phyloP scores from a whole-genome alignment of 2,797 vertebrate species.

The Decapterus maruadsi region DNA sequence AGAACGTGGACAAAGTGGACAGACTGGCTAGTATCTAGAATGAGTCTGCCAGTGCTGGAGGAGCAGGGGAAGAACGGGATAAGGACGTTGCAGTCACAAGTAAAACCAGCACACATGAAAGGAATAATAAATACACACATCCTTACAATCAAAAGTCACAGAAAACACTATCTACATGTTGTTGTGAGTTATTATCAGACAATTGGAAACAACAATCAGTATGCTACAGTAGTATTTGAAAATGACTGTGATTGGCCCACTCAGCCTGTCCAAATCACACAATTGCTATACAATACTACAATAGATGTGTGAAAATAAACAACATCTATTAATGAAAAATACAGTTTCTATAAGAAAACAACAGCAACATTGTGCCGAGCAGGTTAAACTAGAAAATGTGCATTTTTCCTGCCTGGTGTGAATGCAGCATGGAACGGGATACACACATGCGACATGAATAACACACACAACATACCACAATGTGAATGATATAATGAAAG shows the following conservation, averaged over 20 bases:
- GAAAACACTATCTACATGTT: not conserved
- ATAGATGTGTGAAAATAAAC: not conserved
- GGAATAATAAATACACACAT: constrained; percentile 20
- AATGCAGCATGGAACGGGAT: constrained; percentile 7
- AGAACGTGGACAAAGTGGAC: constrained; percentile 55
- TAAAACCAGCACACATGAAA: constrained; percentile 6
- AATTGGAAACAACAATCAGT: not conserved
- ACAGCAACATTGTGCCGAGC: not conserved
- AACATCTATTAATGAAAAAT: not conserved
- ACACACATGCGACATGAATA: not conserved
- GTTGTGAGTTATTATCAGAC: constrained; percentile 4
- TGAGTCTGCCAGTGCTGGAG: constrained; percentile 76
- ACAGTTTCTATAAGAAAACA: not conserved
- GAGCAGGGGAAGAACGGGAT: constrained; percentile 33
- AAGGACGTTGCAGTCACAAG: constrained; percentile 20
- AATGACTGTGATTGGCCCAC: not conserved
- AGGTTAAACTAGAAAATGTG: constrained; percentile 7
- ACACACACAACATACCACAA: constrained; percentile 14
- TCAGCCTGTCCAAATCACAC: not conserved
- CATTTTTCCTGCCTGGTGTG: not conserved
- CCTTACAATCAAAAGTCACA: constrained; percentile 4
- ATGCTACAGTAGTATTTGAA: not conserved
- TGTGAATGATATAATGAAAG: not conserved
- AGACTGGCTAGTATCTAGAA: constrained; percentile 78
- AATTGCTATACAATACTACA: too few relatives aligned